Percentiles rank a stretch among this genome's conserved stretches.
Evolutionary conservation across 2,888 invertebrate species (phyloP).

Genomic region (Vanessa cardui): DNA sequence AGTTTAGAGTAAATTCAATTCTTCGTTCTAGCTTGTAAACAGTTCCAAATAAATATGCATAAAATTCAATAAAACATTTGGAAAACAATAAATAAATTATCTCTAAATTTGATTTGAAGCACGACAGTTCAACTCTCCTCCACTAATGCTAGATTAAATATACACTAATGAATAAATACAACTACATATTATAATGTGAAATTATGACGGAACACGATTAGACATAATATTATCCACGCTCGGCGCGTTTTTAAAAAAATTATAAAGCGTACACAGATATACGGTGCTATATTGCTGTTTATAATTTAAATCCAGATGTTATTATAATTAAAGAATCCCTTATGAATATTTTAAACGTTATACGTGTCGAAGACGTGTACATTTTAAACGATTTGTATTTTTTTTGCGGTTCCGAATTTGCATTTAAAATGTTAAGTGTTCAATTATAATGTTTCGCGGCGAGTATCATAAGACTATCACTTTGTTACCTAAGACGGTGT

Average conservation of each 20-base stretch:
- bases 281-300: conserved; percentile 32
- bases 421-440: conserved; percentile 57
- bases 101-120: too few species aligned
- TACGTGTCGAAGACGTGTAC: conserved; percentile 43
- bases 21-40: too few species aligned
- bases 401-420: conserved; percentile 57
- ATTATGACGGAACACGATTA: conserved; percentile 40
- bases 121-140: neutral
- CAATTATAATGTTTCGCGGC: conserved; percentile 34
- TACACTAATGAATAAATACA: conserved; percentile 28
- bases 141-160: conserved; percentile 3
- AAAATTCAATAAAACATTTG: too few species aligned
- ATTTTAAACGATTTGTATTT: conserved; percentile 56
- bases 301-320: conserved; percentile 39
- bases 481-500: conserved; percentile 19
- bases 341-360: conserved; percentile 57
- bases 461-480: conserved; percentile 27
- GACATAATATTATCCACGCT: conserved; percentile 36
- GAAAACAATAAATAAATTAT: neutral
- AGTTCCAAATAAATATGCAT: too few species aligned
- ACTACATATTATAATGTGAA: conserved; percentile 35
- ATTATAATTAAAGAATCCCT: conserved; percentile 63
- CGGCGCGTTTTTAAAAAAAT: conserved; percentile 33
- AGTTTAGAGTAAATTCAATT: too few species aligned
- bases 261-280: conserved; percentile 26